Evolutionary conservation across 2,113 vertebrate species (phyloP), one percentile per base, ranked within the genome.

Genomic region (Protobothrops flavoviridis): DNA sequence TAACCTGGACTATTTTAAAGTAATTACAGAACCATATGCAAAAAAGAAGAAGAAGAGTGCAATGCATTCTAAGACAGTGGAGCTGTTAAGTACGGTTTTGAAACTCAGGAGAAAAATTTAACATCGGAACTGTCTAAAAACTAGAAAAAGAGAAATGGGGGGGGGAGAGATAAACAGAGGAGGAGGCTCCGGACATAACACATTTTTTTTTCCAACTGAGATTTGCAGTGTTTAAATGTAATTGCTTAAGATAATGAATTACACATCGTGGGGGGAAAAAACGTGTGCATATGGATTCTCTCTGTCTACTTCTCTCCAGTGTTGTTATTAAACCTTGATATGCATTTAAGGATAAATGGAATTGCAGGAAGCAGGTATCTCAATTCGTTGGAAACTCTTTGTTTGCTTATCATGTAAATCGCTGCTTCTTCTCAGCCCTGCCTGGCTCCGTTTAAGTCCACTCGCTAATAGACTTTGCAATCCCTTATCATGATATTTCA

Each of bases 401-500:
- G 53, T 95, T 94, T 95, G 87, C 96, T 96, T 97, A 96, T 96
- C 95, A 0, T 10, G 89, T 1, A 1, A 21, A 97, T 97, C 94
- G 96, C 29, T 85, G 96, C 23, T 85, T 96, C 90, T 91, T 95
- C 95, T 92, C 86, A 96, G 95, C 90, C 56, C 92, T 91, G 92
- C 94, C 91, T 97, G 96, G 86, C 94, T 96, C 96, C 5, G 91
- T 92, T 95, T 94, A 9, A 86, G 33, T 92, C 87, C 91, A 97
- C 88, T 97, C 93, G 74, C 94, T 97, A 97, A 97, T 94, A 96
- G 88, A 74, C 95, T 96, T 90, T 91, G 90, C 94, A 95, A 43
- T 96, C 96, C 96, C 92, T 95, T 96, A 96, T 96, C 93, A 88
- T 8, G 94, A 94, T 96, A 91, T 95, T 97, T 97, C 94, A 94